Percentiles rank a stretch among this genome's conserved stretches.
These are phyloP conservation scores for Diploptera punctata DNA, from an alignment of 2,888 invertebrate genomes.

Conservation along the genomic window DNA sequence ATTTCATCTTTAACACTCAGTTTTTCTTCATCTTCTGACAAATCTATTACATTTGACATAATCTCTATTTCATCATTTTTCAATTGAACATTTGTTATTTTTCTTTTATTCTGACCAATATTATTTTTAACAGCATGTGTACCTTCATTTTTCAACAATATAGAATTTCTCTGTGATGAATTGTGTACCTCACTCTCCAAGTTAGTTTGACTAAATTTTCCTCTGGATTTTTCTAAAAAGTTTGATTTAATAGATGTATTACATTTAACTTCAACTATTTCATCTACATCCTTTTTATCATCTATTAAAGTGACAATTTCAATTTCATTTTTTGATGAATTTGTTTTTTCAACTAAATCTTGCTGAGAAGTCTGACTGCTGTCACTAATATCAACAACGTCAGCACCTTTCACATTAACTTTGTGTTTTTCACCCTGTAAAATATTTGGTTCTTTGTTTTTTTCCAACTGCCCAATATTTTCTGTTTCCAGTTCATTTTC, in stretches of 20 bases:
- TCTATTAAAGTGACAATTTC: slow-evolving; percentile 1
- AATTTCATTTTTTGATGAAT: neutral
- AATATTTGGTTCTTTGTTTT: neutral
- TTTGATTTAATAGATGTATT: neutral
- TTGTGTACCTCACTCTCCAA: too few species aligned
- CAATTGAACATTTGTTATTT: neutral
- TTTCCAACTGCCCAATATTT: too few species aligned
- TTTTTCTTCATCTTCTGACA: slow-evolving; percentile 18
- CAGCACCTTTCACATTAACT: neutral
- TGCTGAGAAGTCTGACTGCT: neutral
- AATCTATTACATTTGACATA: neutral
- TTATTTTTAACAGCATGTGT: too few species aligned
- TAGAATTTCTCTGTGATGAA: too few species aligned
- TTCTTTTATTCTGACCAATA: neutral
- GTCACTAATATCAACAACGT: slow-evolving; percentile 10
- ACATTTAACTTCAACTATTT: neutral
- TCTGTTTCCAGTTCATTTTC: neutral
- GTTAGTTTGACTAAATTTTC: neutral
- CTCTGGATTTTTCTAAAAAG: neutral
- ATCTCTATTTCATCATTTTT: slow-evolving; percentile 8
- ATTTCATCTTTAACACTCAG: slow-evolving; percentile 8
- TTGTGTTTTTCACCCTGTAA: neutral
- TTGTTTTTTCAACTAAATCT: neutral
- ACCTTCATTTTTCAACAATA: too few species aligned
- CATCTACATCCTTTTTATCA: neutral